Evolutionary conservation across 2,797 vertebrate genomes (phyloP).

Genomic region (Siniperca obscura): DNA sequence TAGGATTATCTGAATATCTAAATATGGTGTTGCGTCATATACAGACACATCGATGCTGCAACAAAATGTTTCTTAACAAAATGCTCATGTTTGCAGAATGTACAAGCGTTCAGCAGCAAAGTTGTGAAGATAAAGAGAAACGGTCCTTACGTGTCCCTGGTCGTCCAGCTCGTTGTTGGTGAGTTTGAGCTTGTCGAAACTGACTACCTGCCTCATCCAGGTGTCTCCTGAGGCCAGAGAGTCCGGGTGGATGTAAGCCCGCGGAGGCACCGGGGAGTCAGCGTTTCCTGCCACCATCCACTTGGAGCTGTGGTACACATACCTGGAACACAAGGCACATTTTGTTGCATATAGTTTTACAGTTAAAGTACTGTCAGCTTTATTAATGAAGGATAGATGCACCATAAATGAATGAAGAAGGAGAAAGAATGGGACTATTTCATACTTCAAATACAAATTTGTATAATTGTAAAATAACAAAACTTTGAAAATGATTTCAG

Average conservation of each 20-base stretch:
- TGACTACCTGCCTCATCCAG: slow-evolving; percentile 99
- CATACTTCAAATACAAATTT: neutral
- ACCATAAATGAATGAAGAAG: neutral
- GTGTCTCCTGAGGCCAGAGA: slow-evolving; percentile 97
- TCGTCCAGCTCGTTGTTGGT: slow-evolving; percentile 99
- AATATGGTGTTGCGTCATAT: neutral
- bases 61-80: neutral
- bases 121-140: neutral
- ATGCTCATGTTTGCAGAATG: neutral
- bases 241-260: slow-evolving; percentile 97
- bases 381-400: neutral
- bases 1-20: neutral
- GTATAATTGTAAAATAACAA: neutral
- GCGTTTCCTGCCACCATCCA: slow-evolving; percentile 99
- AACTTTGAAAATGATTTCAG: neutral
- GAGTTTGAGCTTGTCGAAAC: slow-evolving; percentile 97
- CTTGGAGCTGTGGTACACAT: slow-evolving; percentile 98
- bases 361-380: neutral
- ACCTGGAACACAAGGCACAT: slow-evolving; percentile 79
- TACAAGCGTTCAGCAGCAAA: neutral
- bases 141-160: slow-evolving; percentile 93
- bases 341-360: neutral
- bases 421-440: neutral
- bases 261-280: slow-evolving; percentile 94
- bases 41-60: neutral